A percentile compares a stretch with the other conserved stretches of the same genome.
phyloP scores from a whole-genome alignment of 2,797 vertebrate species.

The Propithecus perrieri region DNA sequence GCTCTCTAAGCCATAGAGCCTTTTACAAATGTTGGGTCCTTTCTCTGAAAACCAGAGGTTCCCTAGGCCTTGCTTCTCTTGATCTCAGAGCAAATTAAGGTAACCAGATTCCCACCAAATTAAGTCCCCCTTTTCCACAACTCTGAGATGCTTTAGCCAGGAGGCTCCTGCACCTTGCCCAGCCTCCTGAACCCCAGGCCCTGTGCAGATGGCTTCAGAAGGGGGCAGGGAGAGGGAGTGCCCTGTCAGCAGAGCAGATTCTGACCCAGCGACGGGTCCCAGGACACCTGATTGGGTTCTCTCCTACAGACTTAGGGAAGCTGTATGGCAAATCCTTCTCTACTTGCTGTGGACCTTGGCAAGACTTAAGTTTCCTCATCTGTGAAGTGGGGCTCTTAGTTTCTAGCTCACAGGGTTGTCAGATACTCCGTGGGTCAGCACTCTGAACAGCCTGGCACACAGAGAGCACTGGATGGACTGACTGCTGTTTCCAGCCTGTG shows the following conservation, averaged over 20 bases:
- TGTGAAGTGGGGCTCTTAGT: not conserved
- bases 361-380: not conserved
- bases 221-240: not conserved
- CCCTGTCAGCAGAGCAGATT: not conserved
- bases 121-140: not conserved
- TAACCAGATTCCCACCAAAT: not conserved
- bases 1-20: not conserved
- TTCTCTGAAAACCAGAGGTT: not conserved
- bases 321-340: rapidly evolving
- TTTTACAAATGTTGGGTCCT: not conserved
- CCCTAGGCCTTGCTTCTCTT: not conserved
- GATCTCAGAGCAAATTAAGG: too few relatives aligned
- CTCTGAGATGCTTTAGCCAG: not conserved
- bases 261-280: not conserved
- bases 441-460: not conserved
- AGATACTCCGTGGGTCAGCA: rapidly evolving
- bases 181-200: not conserved
- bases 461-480: rapidly evolving
- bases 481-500: not conserved
- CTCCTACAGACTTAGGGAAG: not conserved
- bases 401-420: not conserved
- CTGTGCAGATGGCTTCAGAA: not conserved
- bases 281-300: not conserved
- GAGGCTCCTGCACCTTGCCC: not conserved
- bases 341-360: rapidly evolving